phyloP scores from a whole-genome alignment of 1,140 invertebrate species.

The Acromyrmex heyeri region DNA sequence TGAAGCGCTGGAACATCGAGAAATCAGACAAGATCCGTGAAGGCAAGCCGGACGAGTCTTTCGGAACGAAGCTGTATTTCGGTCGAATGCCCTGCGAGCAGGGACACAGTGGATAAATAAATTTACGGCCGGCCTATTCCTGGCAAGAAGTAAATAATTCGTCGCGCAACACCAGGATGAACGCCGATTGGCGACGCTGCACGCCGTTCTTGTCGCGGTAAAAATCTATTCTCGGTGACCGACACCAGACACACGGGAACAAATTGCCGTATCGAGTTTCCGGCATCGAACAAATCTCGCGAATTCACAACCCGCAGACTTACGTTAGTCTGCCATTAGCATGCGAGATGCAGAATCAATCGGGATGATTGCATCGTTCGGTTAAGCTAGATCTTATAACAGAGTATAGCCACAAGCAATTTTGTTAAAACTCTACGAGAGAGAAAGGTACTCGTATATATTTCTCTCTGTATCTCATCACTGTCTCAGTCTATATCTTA shows the following conservation, averaged over 20 bases:
- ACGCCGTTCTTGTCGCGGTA: conserved; percentile 36
- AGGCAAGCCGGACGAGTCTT: conserved; percentile 28
- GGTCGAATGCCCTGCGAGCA: conserved; percentile 56
- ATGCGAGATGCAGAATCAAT: neutral
- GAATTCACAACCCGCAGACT: neutral
- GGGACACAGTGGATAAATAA: conserved; percentile 71
- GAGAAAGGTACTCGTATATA: no score
- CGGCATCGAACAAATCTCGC: neutral
- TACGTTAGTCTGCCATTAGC: neutral
- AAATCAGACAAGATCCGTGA: neutral
- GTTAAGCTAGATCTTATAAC: neutral
- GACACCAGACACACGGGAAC: conserved; percentile 11
- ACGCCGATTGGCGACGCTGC: conserved; percentile 4
- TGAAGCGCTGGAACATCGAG: conserved; percentile 30
- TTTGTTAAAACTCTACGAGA: no score
- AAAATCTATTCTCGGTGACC: conserved; percentile 73
- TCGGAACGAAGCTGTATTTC: conserved; percentile 67
- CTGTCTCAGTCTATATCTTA: no score
- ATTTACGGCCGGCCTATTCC: conserved; percentile 68
- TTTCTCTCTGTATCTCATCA: no score
- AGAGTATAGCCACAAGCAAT: no score
- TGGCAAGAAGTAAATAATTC: conserved; percentile 74
- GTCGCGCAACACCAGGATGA: conserved; percentile 24
- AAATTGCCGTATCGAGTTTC: conserved; percentile 32
- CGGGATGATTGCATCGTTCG: neutral